A percentile compares a stretch with the other conserved stretches of the same genome.
phyloP scores from a whole-genome alignment of 64 coral and sea anemone species.

The Montipora cactus region DNA sequence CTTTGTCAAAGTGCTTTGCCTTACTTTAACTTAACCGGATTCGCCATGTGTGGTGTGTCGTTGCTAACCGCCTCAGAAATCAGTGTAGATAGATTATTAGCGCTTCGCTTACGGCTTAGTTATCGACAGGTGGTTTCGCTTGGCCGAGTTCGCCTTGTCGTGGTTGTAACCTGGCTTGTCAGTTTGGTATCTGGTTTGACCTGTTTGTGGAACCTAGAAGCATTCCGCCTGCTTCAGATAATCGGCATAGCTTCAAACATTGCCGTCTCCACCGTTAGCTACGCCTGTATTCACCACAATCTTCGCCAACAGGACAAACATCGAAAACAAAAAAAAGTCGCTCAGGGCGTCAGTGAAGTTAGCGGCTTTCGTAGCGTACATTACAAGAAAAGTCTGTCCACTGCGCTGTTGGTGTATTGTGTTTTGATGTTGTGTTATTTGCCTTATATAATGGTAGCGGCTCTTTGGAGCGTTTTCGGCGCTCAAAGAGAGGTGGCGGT shows the following conservation, averaged over 20 bases:
- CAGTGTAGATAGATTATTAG: constrained; percentile 27
- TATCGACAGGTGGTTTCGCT: constrained; percentile 18
- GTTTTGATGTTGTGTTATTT: constrained; percentile 15
- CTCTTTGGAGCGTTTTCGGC: constrained; percentile 23
- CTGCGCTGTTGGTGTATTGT: constrained; percentile 30
- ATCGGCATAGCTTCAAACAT: background rate
- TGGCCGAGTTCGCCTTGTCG: background rate
- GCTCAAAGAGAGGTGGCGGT: background rate
- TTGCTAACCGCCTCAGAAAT: constrained; percentile 29
- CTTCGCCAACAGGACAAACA: background rate
- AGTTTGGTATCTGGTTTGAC: background rate
- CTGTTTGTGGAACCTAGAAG: background rate
- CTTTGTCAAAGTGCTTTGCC: background rate
- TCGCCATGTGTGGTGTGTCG: constrained; percentile 10
- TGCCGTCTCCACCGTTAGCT: constrained; percentile 8
- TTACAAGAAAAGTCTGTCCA: constrained; percentile 3
- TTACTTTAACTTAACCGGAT: constrained; percentile 5
- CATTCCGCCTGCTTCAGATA: constrained; percentile 6
- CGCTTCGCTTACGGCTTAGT: background rate
- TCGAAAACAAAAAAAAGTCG: background rate
- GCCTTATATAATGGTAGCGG: constrained; percentile 34
- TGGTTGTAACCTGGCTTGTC: constrained; percentile 21
- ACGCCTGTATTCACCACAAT: background rate
- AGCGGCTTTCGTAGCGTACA: background rate
- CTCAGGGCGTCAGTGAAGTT: background rate